A percentile compares a stretch with the other conserved stretches of the same genome.
These are phyloP conservation scores for Thermophis baileyi DNA, from an alignment of 2,113 vertebrate species.

Conservation along the genomic window DNA sequence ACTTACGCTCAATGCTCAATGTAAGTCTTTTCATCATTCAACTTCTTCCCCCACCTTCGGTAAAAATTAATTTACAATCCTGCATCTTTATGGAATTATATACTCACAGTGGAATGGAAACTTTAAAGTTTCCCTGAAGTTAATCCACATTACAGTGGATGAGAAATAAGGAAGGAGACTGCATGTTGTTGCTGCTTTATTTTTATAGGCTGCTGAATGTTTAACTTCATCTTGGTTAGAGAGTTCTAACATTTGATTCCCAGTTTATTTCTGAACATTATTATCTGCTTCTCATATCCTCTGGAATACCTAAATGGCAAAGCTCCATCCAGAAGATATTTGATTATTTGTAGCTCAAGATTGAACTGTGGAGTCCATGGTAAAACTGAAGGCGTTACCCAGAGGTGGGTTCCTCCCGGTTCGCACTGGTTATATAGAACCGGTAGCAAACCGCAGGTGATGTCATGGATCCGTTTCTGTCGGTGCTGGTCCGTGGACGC, in stretches of 20 bases:
- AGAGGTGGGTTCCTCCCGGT: no score
- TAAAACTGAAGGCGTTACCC: no score
- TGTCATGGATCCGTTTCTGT: no score
- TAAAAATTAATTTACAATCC: not conserved
- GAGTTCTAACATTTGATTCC: not conserved
- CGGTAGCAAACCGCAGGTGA: no score
- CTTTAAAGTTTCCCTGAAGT: rapidly evolving
- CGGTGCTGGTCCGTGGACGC: no score
- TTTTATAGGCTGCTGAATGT: not conserved
- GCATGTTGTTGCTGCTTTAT: rapidly evolving
- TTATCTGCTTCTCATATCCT: not conserved
- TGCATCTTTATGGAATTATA: not conserved
- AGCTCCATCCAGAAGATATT: no score
- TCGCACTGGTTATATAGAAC: no score
- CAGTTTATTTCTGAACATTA: not conserved
- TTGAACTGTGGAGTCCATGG: no score
- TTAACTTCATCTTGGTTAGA: not conserved
- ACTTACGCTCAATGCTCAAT: not conserved
- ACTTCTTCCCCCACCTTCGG: not conserved
- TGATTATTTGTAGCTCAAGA: no score
- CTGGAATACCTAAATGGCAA: not conserved
- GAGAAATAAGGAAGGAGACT: not conserved
- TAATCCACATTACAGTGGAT: not conserved
- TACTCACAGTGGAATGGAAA: not conserved
- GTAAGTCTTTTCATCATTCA: not conserved